Evolutionary conservation across 2,113 vertebrate genomes (phyloP), one percentile per base, ranked within the genome.

Genomic region (Pluvialis apricaria): DNA sequence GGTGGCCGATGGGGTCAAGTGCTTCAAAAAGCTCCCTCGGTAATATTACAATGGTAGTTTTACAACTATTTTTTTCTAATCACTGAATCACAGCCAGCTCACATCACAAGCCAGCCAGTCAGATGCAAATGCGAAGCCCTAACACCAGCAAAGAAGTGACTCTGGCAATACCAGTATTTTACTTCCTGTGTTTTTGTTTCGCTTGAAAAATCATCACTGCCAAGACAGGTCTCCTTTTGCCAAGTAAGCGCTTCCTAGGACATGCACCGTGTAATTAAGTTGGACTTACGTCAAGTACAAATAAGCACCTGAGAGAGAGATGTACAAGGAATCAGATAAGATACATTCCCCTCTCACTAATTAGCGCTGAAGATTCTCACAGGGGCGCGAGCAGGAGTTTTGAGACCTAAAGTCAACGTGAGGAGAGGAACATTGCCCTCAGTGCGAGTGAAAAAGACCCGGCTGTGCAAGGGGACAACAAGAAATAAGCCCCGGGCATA

Each of bases 101-200:
- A 17, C 71, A 82, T 5, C 54, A 73, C 58, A 90, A 31, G 44
- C 22, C 79, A 93, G 85, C 22, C 65, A 76, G 52, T 28, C 73
- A 82, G 78, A 84, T n/a, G 54, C 11, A 79, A 93, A 79, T 13
- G 9, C 10, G 15, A 72, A n/a, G 65, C 38, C 1, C 0, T n/a
- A 70, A 62, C 20, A 58, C n/a, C 6, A 92, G 25, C 73, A 72
- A 82, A 88, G 66, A 52, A 76, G 34, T 31, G 34, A 88, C 66
- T 65, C 61, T 64, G 55, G 70, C 62, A 57, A 62, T 92, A 91
- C 75, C 75, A 82, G 78, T 47, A 80, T 58, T 70, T 62, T 45
- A 89, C 78, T 95, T 95, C 95, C 95, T 83, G 86, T 95, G 90
- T 38, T 95, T 95, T 66, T 92, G 83, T 82, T 96, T 85, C 84